These are phyloP conservation scores for Xestoiulus laeticollis DNA, from an alignment of 2,888 invertebrate species.

Conservation along the genomic window DNA sequence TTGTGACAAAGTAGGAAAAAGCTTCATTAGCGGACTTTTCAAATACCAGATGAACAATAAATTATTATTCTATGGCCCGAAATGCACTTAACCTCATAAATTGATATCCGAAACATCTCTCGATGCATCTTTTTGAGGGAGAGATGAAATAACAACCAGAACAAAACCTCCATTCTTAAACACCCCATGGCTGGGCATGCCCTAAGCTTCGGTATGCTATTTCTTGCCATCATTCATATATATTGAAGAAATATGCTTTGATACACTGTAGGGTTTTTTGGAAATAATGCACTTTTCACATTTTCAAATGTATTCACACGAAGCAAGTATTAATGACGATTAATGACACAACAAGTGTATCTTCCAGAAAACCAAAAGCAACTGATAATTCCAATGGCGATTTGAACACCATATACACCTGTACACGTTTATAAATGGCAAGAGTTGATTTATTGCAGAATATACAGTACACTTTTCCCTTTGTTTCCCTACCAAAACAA, in stretches of 20 bases:
- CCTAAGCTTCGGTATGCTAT: not conserved
- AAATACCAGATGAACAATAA: conserved; percentile 26
- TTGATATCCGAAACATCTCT: conserved; percentile 1
- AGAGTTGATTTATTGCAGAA: too few relatives aligned
- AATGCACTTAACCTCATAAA: not conserved
- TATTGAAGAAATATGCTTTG: too few relatives aligned
- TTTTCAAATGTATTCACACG: too few relatives aligned
- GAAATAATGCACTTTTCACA: not conserved
- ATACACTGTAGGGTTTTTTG: not conserved
- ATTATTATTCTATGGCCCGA: conserved; percentile 19
- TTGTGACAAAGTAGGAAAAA: not conserved
- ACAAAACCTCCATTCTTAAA: not conserved
- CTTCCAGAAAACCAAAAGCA: too few relatives aligned
- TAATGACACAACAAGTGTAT: too few relatives aligned
- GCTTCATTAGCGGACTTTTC: conserved; percentile 20
- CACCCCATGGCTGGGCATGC: not conserved
- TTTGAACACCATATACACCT: too few relatives aligned
- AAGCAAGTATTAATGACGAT: too few relatives aligned
- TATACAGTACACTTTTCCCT: too few relatives aligned
- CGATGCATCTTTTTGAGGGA: not conserved
- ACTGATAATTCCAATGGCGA: too few relatives aligned
- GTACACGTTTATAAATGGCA: too few relatives aligned
- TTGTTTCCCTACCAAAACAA: too few relatives aligned
- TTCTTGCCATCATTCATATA: too few relatives aligned
- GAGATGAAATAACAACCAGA: not conserved